A percentile compares a stretch with the other conserved stretches of the same genome.
These are phyloP conservation scores for Psammodynastes pulverulentus DNA, from an alignment of 2,113 vertebrate genomes.

Conservation along the genomic window DNA sequence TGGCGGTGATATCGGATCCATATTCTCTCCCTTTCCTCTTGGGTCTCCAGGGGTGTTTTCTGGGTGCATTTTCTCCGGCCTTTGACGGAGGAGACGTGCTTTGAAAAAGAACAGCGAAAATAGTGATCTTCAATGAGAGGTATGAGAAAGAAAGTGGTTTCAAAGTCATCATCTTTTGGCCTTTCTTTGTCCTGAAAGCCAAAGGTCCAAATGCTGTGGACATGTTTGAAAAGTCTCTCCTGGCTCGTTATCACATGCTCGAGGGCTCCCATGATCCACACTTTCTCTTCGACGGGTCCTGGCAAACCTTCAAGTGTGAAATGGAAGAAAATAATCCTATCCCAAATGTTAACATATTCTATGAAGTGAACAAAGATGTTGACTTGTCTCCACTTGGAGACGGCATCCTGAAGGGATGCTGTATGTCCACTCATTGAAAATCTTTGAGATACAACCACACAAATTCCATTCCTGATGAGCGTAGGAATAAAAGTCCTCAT, in stretches of 20 bases:
- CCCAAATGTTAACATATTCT: background rate
- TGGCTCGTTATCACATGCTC: background rate
- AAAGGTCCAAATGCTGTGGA: background rate
- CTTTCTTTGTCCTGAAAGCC: background rate
- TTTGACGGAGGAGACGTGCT: background rate
- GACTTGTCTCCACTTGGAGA: background rate
- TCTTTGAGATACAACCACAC: background rate
- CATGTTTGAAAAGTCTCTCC: background rate
- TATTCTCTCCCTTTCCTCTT: background rate
- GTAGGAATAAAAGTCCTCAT: background rate
- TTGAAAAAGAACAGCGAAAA: background rate
- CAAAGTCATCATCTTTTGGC: background rate
- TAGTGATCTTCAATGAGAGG: background rate
- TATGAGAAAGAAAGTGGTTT: background rate
- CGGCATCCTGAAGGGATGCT: background rate
- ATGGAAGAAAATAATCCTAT: background rate
- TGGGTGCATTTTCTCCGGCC: background rate
- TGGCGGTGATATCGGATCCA: background rate
- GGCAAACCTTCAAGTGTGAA: background rate
- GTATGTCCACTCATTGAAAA: background rate
- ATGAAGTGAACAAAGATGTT: background rate
- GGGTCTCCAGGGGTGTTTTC: background rate
- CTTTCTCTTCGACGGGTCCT: background rate
- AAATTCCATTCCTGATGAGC: background rate
- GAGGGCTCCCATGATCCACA: background rate